These are phyloP conservation scores for Nematopogon swammerdamellus DNA, from an alignment of 2,888 invertebrate genomes.

Conservation along the genomic window DNA sequence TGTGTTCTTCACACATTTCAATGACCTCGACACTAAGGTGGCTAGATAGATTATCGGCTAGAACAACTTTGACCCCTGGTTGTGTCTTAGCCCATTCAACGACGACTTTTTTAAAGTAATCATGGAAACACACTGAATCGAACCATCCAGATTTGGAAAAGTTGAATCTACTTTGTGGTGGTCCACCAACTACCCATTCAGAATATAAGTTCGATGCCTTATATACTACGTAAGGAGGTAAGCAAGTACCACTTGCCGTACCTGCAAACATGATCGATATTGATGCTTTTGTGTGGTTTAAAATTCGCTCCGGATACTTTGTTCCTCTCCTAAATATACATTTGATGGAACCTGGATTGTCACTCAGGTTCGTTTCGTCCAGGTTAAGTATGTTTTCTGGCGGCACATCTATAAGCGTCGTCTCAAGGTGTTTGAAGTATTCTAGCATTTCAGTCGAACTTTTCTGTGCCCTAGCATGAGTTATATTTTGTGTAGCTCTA, in stretches of 20 bases:
- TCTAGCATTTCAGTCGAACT: slow-evolving; percentile 3
- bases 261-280: slow-evolving; percentile 10
- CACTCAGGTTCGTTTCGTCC: slow-evolving; percentile 13
- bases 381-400: slow-evolving; percentile 11
- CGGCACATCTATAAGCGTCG: slow-evolving; percentile 5
- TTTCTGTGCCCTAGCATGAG: slow-evolving; percentile 8
- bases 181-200: slow-evolving; percentile 13
- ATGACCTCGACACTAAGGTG: slow-evolving; percentile 12
- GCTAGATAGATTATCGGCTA: slow-evolving; percentile 12
- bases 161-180: slow-evolving; percentile 11
- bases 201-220: slow-evolving; percentile 11
- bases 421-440: slow-evolving; percentile 5
- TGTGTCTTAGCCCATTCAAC: slow-evolving; percentile 8
- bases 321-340: slow-evolving; percentile 9
- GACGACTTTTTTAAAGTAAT: slow-evolving; percentile 4
- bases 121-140: neutral
- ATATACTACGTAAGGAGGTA: slow-evolving; percentile 11
- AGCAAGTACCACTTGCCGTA: slow-evolving; percentile 8
- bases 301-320: slow-evolving; percentile 11
- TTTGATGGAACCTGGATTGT: slow-evolving; percentile 12
- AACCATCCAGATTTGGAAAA: slow-evolving; percentile 10
- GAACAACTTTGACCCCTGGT: slow-evolving; percentile 10
- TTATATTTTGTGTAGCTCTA: slow-evolving; percentile 7
- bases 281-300: slow-evolving; percentile 8
- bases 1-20: slow-evolving; percentile 4